Base-by-base conservation (phyloP, 2,113 vertebrate genomes). In the Aviceda subcristata region DNA sequence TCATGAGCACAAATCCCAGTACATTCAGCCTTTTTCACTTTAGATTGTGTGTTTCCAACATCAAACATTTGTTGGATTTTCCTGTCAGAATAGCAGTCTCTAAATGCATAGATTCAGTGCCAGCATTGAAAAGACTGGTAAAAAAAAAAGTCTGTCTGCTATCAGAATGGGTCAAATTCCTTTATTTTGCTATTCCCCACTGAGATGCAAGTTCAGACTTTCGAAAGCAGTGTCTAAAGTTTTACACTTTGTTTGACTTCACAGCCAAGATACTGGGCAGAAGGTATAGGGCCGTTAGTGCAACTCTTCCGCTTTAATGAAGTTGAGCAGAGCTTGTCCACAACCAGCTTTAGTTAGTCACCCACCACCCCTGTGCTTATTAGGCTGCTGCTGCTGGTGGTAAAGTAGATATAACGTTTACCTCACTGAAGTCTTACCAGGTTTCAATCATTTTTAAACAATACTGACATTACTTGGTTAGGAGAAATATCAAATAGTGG, bases 1-100 rank as follows among this genome's bases (percentile, higher is more conserved):
- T 92, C 89, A 94, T 82, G 89, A 95, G 39, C 63, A 62, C 69
- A 96, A 92, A 94, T 92, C 89, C 66, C 86, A 69, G 80, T 6
- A 82, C 62, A 19, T 97, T 82, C 91, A 79, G 46, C 60, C 43
- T 85, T 94, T 92, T 90, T 38, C 66, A 62, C 75, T 79, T 79
- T 46, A 86, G 84, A 66, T 34, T 41, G 22, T 72, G 43, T 66
- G 57, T 50, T 97, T 90, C 74, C 30, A 64, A 32, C n/a, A 46
- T 41, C 84, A 76, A 79, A 73, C 7, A 9, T 51, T 72, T 2
- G 32, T n/a, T 88, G 87, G 69, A 62, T 88, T 91, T 95, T 76
- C 74, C 77, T 62, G 26, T 62, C 84, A 69, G 92, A 66, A 38
- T 2, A 75, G 39, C 46, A 69, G 2, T 30, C 39, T 75, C 48